These are phyloP conservation scores for Dryoscopus gambensis DNA, from an alignment of 2,113 vertebrate species.

Conservation along the genomic window DNA sequence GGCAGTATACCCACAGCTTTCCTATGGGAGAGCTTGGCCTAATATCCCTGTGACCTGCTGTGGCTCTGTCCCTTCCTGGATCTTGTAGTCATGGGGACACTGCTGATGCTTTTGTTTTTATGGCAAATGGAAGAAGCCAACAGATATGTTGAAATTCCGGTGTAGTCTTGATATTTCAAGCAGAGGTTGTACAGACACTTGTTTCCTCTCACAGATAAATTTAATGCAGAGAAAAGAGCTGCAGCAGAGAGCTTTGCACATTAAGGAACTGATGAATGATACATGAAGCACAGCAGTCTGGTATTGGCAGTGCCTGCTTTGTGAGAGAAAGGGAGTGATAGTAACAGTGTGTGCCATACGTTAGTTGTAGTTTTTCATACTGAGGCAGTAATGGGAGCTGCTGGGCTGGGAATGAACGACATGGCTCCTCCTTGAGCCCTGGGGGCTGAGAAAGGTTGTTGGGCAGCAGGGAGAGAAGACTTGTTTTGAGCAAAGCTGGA, in stretches of 20 bases:
- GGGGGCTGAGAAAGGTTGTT: background rate
- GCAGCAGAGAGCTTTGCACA: background rate
- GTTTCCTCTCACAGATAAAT: background rate
- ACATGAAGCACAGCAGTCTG: background rate
- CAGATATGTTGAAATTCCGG: background rate
- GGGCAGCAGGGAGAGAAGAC: background rate
- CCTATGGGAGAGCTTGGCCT: background rate
- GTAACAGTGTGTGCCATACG: background rate
- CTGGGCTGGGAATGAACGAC: background rate
- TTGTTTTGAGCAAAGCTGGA: background rate
- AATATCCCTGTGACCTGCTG: background rate
- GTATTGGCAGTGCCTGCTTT: background rate
- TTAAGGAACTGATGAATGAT: conserved; percentile 37
- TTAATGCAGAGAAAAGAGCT: conserved; percentile 10
- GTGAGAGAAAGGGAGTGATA: background rate
- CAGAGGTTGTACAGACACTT: background rate
- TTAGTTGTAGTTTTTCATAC: background rate
- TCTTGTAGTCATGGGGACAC: background rate
- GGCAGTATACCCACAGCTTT: background rate
- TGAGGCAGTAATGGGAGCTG: background rate
- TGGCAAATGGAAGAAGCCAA: background rate
- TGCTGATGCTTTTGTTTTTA: background rate
- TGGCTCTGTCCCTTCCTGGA: background rate
- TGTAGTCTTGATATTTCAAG: background rate
- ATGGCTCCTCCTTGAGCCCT: background rate